These are phyloP conservation scores for Calliopsis andreniformis DNA, from an alignment of 1,140 invertebrate species.

Conservation along the genomic window DNA sequence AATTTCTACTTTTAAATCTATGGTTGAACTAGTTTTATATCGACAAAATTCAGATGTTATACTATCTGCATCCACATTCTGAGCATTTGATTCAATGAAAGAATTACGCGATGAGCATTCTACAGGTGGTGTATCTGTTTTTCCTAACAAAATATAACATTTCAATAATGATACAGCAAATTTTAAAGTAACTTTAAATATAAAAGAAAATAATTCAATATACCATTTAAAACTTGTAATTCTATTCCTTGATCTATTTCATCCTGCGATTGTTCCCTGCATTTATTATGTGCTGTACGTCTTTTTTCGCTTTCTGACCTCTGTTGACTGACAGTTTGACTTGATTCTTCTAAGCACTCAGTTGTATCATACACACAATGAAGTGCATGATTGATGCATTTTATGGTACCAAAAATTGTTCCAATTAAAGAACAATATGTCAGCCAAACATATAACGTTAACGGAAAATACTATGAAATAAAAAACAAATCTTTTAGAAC, in stretches of 20 bases:
- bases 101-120: constrained; percentile 85
- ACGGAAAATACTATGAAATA: constrained; percentile 87
- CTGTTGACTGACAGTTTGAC: constrained; percentile 74
- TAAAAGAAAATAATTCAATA: constrained; percentile 17
- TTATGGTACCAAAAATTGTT: constrained; percentile 90
- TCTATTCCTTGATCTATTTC: constrained; percentile 86
- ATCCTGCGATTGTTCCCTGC: constrained; percentile 75
- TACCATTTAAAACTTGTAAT: constrained; percentile 87
- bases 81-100: constrained; percentile 79
- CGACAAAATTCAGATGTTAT: constrained; percentile 80
- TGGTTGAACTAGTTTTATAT: constrained; percentile 79
- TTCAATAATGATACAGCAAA: background rate
- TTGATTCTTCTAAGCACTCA: constrained; percentile 89
- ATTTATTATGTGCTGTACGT: constrained; percentile 71
- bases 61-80: constrained; percentile 78
- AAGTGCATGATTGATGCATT: constrained; percentile 94
- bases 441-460: constrained; percentile 92
- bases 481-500: background rate
- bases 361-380: constrained; percentile 98
- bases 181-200: background rate
- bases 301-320: constrained; percentile 78
- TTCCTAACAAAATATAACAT: constrained; percentile 67
- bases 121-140: constrained; percentile 82
- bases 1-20: constrained; percentile 95
- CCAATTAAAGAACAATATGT: constrained; percentile 92